Percentiles rank a stretch among this genome's conserved stretches.
These are phyloP conservation scores for Ctenopoma kingsleyae DNA, from an alignment of 2,797 vertebrate genomes.

Conservation along the genomic window DNA sequence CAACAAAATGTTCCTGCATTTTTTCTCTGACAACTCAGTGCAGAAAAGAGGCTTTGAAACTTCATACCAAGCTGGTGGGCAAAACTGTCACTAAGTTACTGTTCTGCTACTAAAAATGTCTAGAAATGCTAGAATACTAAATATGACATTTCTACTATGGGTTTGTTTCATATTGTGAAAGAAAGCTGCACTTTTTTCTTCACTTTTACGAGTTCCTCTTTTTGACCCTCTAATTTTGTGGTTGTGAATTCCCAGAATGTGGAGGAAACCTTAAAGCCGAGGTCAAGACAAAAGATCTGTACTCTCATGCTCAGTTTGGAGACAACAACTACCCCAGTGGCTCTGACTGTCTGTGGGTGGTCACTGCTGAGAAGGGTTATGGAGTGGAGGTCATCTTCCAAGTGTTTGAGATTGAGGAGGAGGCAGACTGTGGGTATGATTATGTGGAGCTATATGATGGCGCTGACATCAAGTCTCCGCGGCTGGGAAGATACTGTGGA, in stretches of 20 bases:
- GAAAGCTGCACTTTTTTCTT: constrained; percentile 53
- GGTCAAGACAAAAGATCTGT: constrained; percentile 96
- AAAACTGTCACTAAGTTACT: not conserved
- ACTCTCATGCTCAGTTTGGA: constrained; percentile 96
- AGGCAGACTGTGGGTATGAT: constrained; percentile 94
- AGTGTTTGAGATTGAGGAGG: constrained; percentile 96
- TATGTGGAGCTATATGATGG: constrained; percentile 97
- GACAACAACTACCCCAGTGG: constrained; percentile 95
- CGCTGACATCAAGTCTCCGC: constrained; percentile 90
- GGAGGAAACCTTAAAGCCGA: constrained; percentile 93
- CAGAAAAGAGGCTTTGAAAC: constrained; percentile 96
- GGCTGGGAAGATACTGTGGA: constrained; percentile 94
- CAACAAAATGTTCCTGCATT: constrained; percentile 91
- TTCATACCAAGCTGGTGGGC: constrained; percentile 89
- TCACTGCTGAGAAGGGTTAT: constrained; percentile 94
- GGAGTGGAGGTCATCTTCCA: constrained; percentile 97
- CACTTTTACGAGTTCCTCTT: constrained; percentile 63
- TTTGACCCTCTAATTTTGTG: constrained; percentile 78
- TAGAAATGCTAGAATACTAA: constrained; percentile 14
- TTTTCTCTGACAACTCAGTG: constrained; percentile 95
- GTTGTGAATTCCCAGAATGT: constrained; percentile 87
- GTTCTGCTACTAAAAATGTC: not conserved
- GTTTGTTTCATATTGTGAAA: constrained; percentile 38
- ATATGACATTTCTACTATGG: constrained; percentile 20
- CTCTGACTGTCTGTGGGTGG: constrained; percentile 94